phyloP scores from a whole-genome alignment of 2,797 vertebrate genomes.

The Enteromius mattozi region DNA sequence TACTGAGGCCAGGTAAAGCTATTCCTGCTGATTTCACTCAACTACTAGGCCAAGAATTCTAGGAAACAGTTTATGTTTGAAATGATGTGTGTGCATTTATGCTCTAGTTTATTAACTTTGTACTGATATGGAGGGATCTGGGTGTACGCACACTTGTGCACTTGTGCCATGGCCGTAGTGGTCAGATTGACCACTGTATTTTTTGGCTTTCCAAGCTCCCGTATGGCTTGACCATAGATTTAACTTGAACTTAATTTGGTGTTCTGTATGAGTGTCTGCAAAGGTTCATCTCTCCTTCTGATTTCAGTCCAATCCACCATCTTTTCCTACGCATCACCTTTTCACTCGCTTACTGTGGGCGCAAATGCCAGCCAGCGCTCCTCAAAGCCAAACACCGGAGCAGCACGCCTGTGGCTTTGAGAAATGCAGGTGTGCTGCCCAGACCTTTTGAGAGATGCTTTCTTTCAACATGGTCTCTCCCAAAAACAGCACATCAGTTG shows the following conservation, averaged over 20 bases:
- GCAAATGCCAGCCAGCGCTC: conserved; percentile 60
- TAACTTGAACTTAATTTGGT: conserved; percentile 17
- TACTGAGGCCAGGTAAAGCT: conserved; percentile 34
- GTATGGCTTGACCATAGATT: neutral
- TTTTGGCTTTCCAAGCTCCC: neutral
- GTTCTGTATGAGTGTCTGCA: neutral
- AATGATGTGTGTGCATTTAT: neutral
- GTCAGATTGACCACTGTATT: neutral
- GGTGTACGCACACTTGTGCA: neutral
- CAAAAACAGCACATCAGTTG: conserved; percentile 70
- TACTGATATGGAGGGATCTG: neutral
- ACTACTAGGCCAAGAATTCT: neutral
- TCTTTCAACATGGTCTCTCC: conserved; percentile 64
- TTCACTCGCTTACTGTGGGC: conserved; percentile 48
- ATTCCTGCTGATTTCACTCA: conserved; percentile 21
- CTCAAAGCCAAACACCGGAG: conserved; percentile 72
- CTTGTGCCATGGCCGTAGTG: neutral
- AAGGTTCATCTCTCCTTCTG: neutral
- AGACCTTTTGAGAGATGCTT: conserved; percentile 73
- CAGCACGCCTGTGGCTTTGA: conserved; percentile 68
- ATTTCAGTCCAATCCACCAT: conserved; percentile 21
- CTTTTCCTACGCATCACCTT: conserved; percentile 43
- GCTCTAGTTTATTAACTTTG: neutral
- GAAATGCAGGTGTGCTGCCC: conserved; percentile 71
- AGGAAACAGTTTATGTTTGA: neutral